A percentile compares a stretch with the other conserved stretches of the same genome.
phyloP scores from a whole-genome alignment of 2,797 vertebrate species.

The Miichthys miiuy region DNA sequence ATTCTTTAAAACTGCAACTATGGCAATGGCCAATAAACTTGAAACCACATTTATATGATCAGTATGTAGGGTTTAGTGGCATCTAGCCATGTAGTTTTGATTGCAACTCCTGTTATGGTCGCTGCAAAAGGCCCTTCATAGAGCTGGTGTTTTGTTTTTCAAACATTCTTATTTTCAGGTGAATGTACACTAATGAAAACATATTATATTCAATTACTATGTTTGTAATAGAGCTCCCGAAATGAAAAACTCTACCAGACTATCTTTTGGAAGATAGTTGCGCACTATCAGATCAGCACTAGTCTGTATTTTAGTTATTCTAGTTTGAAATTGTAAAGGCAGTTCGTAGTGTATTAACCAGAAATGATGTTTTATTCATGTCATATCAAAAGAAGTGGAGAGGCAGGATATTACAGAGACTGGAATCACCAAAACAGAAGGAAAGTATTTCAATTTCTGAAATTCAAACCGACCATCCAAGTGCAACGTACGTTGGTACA shows the following conservation, averaged over 20 bases:
- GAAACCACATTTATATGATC: neutral
- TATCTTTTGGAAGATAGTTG: neutral
- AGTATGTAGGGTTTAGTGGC: too few species aligned
- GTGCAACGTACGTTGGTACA: neutral
- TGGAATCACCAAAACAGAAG: neutral
- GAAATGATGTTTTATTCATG: neutral
- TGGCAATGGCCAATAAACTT: neutral
- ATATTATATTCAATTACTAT: too few species aligned
- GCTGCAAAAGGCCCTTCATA: too few species aligned
- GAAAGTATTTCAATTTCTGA: neutral
- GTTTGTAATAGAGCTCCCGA: too few species aligned
- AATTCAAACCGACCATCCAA: neutral
- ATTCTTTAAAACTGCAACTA: neutral
- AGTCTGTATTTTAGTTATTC: neutral
- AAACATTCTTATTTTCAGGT: too few species aligned
- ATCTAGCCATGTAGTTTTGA: too few species aligned
- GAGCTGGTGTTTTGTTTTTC: too few species aligned
- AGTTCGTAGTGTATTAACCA: neutral
- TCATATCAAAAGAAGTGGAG: neutral
- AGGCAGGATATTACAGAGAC: neutral
- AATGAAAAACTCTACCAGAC: too few species aligned
- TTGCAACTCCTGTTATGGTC: too few species aligned
- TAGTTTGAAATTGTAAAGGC: neutral
- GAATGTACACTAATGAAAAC: too few species aligned
- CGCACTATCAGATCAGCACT: neutral